Base-by-base conservation (phyloP, 2,888 invertebrate species). In the Spodoptera exigua region DNA sequence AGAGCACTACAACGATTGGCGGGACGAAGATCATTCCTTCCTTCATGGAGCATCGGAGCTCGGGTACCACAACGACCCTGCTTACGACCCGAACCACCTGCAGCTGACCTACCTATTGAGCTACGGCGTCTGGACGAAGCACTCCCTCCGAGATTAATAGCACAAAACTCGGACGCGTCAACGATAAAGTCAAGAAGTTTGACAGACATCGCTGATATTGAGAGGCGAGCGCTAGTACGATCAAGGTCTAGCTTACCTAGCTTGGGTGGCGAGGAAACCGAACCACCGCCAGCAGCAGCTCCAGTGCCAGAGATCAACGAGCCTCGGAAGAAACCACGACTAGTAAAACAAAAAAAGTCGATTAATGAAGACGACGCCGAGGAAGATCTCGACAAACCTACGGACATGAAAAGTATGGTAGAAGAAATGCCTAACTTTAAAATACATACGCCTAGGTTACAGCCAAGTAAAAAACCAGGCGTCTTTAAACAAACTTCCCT, bases 291-390 rank as follows among this genome's bases (percentile, higher is more conserved):
- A 1, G 70, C 76, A 54, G 85, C 84, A 71, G 78, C 78, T 60
- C 89, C 89, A 61, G 75, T 76, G 32, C 82, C 85, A 7, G 91
- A 91, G 80, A 76, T 85, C 2, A 74, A 74, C 7, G 93, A 92
- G 81, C 97, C 97, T 34, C 95, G 96, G 46, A 90, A 91, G 76
- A 93, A 92, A 83, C 98, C 98, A 16, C 95, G 96, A 77, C 94
- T 98, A 49, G 97, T 98, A 11, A 98, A 98, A 90, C 98, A 98
- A 89, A 98, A 98, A 89, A 96, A 97, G 87, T 97, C 97, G 0
- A 96, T 98, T 61, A 96, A 97, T 83, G 96, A 97, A 82, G 97
- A 97, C 81, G 96, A 95, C 70, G 95, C 95, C 0, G 95, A 96
- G 7, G 95, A 95, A 79, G 95, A 95, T 61, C 88, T 95, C 37